Evolutionary conservation across 1,140 invertebrate species (phyloP), one percentile per base, ranked within the genome.

Genomic region (Portunus trituberculatus): DNA sequence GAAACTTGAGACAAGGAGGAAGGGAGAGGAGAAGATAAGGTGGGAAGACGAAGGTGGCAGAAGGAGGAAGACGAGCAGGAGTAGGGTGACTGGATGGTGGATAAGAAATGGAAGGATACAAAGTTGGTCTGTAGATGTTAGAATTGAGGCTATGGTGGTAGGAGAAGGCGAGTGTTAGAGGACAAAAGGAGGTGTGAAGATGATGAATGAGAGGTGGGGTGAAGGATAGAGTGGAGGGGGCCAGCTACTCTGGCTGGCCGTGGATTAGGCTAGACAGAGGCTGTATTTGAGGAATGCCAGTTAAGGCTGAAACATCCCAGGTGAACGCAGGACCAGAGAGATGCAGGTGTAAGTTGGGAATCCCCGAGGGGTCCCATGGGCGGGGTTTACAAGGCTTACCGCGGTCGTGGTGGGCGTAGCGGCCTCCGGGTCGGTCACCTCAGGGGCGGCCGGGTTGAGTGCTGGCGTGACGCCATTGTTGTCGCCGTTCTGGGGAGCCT

Each of bases 401-500:
- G 93, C 95, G 82, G 91, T 92, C 59, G 39, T 88, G 88, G 93
- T 76, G 89, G 92, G 91, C 67, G 95, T 87, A 91, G 82, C 88
- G 12, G 93, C 95, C 96, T 94, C 95, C 48, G 92, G 83, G 67
- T 92, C 94, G 16, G 92, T 92, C 29, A 87, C 95, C 92, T 95
- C 95, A 10, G 95, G 95, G 84, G 94, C 95, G 29, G 94, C 84
- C 48, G 89, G 92, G 88, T 92, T 91, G 76, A 95, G 93, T 28
- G 95, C 92, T 59, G 95, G 94, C 46, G 91, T 93, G 32, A 94
- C 87, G 84, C 86, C 91, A 84, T 95, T 89, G 93, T 93, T 96
- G 95, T 96, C 94, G 93, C 91, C 93, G 95, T 96, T 94, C 93
- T 96, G 93, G 31, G 95, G 93, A 29, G 93, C 84, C 95, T 96